Evolutionary conservation across 2,797 vertebrate species (phyloP).

Genomic region (Emydoidea blandingii): DNA sequence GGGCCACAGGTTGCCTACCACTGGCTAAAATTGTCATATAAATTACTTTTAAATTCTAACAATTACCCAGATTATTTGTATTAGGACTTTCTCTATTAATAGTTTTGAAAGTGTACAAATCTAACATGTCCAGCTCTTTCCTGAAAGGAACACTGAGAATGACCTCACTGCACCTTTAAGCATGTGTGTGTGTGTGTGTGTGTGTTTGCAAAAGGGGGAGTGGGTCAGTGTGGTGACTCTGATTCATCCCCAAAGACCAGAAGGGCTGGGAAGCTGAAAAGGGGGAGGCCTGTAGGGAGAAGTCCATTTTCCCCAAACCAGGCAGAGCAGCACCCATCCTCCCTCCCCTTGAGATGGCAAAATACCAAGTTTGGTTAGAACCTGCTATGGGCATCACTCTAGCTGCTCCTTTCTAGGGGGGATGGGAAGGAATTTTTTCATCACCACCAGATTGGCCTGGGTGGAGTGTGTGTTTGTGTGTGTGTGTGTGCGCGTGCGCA

Average conservation of each 20-base stretch:
- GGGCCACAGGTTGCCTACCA: no score
- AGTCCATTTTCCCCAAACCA: not conserved
- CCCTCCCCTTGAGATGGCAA: not conserved
- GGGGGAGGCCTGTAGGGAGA: not conserved
- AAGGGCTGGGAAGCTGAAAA: not conserved
- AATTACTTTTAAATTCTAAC: not conserved
- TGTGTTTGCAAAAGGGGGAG: no score
- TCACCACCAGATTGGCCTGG: not conserved
- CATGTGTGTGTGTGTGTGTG: no score
- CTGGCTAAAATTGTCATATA: not conserved
- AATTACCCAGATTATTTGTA: not conserved
- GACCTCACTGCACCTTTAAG: no score
- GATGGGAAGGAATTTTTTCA: not conserved
- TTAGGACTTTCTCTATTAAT: not conserved
- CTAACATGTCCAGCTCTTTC: not conserved
- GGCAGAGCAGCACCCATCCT: not conserved
- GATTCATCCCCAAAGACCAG: no score
- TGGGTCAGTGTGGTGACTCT: no score
- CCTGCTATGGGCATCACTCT: not conserved
- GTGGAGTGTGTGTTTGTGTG: no score
- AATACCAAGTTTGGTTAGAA: not conserved
- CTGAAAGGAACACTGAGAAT: not conserved
- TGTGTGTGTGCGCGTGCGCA: no score
- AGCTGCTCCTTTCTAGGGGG: not conserved
- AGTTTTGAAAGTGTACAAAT: not conserved